A percentile compares a stretch with the other conserved stretches of the same genome.
Conservation (phyloP, 2,113 vertebrate species). For the Addax nasomaculatus region DNA sequence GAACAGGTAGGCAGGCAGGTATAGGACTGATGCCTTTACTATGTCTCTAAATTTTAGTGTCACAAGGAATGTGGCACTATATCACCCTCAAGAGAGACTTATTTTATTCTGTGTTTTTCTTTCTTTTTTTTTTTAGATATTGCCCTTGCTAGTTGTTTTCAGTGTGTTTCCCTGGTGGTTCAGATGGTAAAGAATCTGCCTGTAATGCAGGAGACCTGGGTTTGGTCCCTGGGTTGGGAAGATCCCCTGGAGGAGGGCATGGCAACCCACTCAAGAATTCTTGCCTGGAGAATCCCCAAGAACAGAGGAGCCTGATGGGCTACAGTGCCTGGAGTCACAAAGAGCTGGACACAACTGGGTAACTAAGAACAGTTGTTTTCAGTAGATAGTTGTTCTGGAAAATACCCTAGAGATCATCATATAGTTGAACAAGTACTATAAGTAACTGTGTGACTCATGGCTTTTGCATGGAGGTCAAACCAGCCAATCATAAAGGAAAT, state of each 20-base stretch:
- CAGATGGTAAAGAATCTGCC: rapidly evolving
- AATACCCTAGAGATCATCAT: not conserved
- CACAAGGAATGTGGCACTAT: not conserved
- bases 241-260: not conserved
- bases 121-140: not conserved
- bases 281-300: not conserved
- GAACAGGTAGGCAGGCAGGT: not conserved
- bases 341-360: not conserved
- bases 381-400: not conserved
- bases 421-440: not conserved
- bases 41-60: not conserved
- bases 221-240: not conserved
- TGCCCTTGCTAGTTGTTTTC: not conserved
- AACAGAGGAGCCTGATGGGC: not conserved
- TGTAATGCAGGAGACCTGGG: not conserved
- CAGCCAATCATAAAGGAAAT: too few relatives aligned
- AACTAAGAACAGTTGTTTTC: not conserved
- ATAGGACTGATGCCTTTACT: not conserved
- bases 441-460: not conserved
- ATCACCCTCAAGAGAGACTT: not conserved
- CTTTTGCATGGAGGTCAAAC: too few relatives aligned
- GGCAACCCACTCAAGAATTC: not conserved
- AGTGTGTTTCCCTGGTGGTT: not conserved
- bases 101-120: not conserved
- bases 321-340: not conserved